Percentiles rank a stretch among this genome's conserved stretches.
Conservation (phyloP, 1,140 invertebrate species). For the Cylas formicarius region DNA sequence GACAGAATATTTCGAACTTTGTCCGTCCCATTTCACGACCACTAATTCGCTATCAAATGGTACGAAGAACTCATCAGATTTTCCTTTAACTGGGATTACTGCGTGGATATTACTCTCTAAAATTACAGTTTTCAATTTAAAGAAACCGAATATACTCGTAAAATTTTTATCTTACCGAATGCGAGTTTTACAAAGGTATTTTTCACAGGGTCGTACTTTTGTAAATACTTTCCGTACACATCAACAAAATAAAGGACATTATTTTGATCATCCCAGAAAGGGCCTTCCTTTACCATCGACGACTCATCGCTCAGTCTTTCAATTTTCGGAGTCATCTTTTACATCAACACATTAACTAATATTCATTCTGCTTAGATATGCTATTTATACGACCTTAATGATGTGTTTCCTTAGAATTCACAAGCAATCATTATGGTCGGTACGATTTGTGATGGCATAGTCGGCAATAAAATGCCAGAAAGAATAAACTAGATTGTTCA, state of each 20-base stretch:
- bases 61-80: slow-evolving; percentile 54
- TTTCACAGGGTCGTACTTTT: slow-evolving; percentile 33
- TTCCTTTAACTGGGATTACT: slow-evolving; percentile 60
- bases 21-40: slow-evolving; percentile 59
- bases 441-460: no score
- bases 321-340: no score
- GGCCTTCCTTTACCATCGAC: slow-evolving; percentile 59
- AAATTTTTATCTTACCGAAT: slow-evolving; percentile 26
- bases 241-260: slow-evolving; percentile 63
- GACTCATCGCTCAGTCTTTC: no score
- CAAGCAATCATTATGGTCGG: no score
- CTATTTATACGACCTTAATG: no score
- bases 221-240: slow-evolving; percentile 49
- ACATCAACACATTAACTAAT: no score
- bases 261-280: slow-evolving; percentile 57
- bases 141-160: neutral
- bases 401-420: no score
- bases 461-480: no score
- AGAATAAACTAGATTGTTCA: no score
- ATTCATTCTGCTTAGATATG: no score
- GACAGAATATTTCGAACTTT: no score
- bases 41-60: slow-evolving; percentile 52
- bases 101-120: slow-evolving; percentile 36
- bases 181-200: slow-evolving; percentile 28
- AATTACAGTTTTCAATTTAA: slow-evolving; percentile 10